These are phyloP conservation scores for Bovichtus variegatus DNA, from an alignment of 2,797 vertebrate genomes.

Conservation along the genomic window DNA sequence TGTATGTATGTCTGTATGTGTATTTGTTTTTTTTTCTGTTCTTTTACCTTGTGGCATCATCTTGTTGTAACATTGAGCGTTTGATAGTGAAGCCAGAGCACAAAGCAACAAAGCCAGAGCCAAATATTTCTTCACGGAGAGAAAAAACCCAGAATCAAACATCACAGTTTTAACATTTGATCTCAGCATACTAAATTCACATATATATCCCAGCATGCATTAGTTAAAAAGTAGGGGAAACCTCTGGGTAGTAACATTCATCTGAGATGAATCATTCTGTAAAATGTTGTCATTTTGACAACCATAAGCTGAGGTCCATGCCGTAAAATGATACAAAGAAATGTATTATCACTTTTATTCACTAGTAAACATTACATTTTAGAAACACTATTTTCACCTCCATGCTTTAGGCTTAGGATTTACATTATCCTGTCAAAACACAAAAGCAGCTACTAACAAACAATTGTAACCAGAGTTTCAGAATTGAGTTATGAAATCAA, in stretches of 20 bases:
- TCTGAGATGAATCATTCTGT: neutral
- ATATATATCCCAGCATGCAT: neutral
- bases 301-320: neutral
- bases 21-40: neutral
- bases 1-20: neutral
- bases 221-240: neutral
- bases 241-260: neutral
- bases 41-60: fast-evolving
- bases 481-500: neutral
- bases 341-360: neutral
- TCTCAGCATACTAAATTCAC: neutral
- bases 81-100: slow-evolving; percentile 46
- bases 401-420: neutral
- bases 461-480: neutral
- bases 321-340: neutral
- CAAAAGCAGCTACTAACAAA: neutral
- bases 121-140: slow-evolving; percentile 61
- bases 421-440: neutral
- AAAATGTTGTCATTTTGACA: neutral
- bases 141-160: slow-evolving; percentile 24
- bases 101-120: slow-evolving; percentile 65
- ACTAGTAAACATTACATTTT: neutral
- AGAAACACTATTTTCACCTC: neutral
- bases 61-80: neutral
- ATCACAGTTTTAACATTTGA: slow-evolving; percentile 5